Base-by-base conservation (phyloP, 92 coral and sea anemone species). In the Galaxea fascicularis region DNA sequence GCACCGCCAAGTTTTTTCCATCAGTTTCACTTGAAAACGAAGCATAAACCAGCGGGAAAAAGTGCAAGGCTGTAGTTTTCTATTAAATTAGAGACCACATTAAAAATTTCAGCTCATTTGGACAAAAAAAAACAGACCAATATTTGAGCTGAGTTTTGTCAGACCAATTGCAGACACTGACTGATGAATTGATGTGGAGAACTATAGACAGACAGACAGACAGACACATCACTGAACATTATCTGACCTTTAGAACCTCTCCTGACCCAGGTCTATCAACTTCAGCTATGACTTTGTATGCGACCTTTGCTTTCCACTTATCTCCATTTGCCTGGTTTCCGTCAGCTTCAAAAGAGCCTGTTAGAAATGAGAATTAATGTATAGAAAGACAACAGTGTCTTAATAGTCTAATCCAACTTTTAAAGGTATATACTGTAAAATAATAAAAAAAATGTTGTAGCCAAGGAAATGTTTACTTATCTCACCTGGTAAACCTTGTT, bases 401-500 rank as follows among this genome's bases (percentile, higher is more conserved):
- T 12, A 53, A 4, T 53, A 53, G 17, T 53, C n/a, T 2, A 53
- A 18, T 21, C 22, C 16, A 22, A 26, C 18, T 12, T 65, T 65
- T 1, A 65, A 56, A 56, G 62, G 4, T 5, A 56, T 24, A 16
- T 4, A 56, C 15, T 16, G 15, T 18, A 53, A 53, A 8, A 15
- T 59, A 8, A 10, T 7, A 15, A 59, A 59, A 18, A 18, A 7
- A 66, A 28, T 10, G 72, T 18, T 20, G 10, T 0, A 46, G 29
- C 54, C 58, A 71, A 21, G 10, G 45, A 13, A 13, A 22, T 0
- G 49, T 35, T 0, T 27, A 22, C 26, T 16, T 46, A 9, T 12
- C n/a, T 53, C 18, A 94, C 98, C 98, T 89, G 98, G 98, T 53
- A 94, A 71, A 20, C 90, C 98, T 82, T 92, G 98, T 47, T 78